These are phyloP conservation scores for Mobula birostris DNA, from an alignment of 2,113 vertebrate species.

Conservation along the genomic window DNA sequence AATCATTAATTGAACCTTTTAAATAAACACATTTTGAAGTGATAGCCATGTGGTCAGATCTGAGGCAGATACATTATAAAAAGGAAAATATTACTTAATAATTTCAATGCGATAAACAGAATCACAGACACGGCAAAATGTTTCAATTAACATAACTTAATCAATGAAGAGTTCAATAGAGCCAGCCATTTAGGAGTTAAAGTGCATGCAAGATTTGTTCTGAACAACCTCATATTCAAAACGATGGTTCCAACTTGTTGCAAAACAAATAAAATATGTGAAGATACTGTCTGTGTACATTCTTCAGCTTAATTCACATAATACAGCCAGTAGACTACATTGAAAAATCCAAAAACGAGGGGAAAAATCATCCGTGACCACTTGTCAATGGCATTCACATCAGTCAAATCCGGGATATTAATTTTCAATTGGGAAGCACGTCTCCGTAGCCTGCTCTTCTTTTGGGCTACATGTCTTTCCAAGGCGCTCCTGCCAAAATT, in stretches of 20 bases:
- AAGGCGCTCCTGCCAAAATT: conserved; percentile 85
- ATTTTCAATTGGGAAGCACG: conserved; percentile 93
- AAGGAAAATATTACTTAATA: conserved; percentile 44
- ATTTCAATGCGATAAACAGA: conserved; percentile 53
- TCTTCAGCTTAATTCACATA: conserved; percentile 82
- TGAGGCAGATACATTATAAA: conserved; percentile 43
- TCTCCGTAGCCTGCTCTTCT: conserved; percentile 87
- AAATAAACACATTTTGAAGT: conserved; percentile 2
- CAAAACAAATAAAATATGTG: conserved; percentile 67
- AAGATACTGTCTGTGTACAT: conserved; percentile 54
- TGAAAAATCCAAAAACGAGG: conserved; percentile 95
- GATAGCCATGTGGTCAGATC: neutral
- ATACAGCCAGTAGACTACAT: conserved; percentile 97
- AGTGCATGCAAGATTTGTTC: conserved; percentile 64
- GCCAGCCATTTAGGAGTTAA: conserved; percentile 85
- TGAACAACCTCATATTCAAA: conserved; percentile 56
- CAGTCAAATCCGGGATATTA: conserved; percentile 94
- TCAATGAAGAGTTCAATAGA: conserved; percentile 59
- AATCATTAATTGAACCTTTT: neutral
- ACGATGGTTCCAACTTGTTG: conserved; percentile 65
- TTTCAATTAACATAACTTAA: conserved; percentile 45
- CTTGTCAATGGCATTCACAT: conserved; percentile 96
- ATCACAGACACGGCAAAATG: conserved; percentile 25
- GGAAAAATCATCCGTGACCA: conserved; percentile 98
- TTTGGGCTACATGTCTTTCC: conserved; percentile 87